Percentiles rank a stretch among this genome's conserved stretches.
These are phyloP conservation scores for Hylaeus volcanicus DNA, from an alignment of 1,140 invertebrate species.

Conservation along the genomic window DNA sequence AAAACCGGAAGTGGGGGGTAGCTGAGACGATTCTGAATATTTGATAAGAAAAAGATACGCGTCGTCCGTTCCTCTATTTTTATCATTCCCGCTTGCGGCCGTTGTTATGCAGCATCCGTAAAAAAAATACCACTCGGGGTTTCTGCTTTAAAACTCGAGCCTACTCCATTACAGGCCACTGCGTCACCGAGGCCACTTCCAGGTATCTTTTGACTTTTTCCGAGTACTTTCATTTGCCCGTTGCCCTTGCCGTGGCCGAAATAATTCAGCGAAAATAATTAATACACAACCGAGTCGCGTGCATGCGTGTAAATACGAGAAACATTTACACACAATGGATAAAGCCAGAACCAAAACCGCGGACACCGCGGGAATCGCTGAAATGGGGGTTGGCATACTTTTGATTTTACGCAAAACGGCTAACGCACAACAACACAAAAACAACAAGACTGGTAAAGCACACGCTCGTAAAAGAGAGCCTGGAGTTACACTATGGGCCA, in stretches of 20 bases:
- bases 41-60: neutral
- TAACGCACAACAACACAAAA: neutral
- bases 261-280: neutral
- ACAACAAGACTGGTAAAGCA: neutral
- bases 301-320: neutral
- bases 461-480: slow-evolving; percentile 17
- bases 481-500: neutral
- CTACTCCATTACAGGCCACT: slow-evolving; percentile 32
- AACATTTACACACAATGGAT: neutral
- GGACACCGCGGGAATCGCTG: no score
- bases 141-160: slow-evolving; percentile 12
- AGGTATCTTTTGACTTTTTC: neutral
- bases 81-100: neutral
- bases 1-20: no score
- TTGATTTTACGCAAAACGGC: slow-evolving; percentile 17
- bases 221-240: neutral
- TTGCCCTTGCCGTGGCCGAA: neutral
- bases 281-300: neutral
- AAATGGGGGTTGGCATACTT: neutral
- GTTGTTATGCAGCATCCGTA: neutral
- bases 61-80: neutral
- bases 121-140: neutral
- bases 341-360: neutral
- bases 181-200: slow-evolving; percentile 18
- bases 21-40: neutral